Conservation (phyloP, 2,888 invertebrate species). For the Nomada ferruginata region DNA sequence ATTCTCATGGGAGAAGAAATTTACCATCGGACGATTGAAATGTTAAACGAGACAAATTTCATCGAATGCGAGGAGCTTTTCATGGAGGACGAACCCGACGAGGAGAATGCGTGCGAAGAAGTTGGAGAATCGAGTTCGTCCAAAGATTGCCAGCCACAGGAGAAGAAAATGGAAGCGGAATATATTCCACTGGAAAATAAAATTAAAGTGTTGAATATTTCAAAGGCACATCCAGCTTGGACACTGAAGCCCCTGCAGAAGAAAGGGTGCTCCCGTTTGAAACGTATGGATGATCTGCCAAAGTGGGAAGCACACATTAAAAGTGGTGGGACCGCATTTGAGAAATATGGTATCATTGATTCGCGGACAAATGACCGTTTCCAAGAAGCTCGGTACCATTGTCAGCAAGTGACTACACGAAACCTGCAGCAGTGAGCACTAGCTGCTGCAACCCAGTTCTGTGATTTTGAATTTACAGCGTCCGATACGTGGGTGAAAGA, state of each 20-base stretch:
- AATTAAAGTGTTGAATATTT: conserved; percentile 5
- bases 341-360: background rate
- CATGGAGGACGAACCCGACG: background rate
- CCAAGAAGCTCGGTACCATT: background rate
- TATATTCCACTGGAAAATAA: background rate
- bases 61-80: background rate
- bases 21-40: background rate
- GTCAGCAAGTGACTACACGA: conserved; percentile 1
- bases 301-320: background rate
- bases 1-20: conserved; percentile 15
- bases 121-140: background rate
- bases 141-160: background rate
- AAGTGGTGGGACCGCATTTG: background rate
- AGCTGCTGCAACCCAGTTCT: background rate
- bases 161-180: background rate
- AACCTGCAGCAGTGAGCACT: conserved; percentile 6
- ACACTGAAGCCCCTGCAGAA: background rate
- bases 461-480: background rate
- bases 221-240: background rate
- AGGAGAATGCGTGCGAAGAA: background rate
- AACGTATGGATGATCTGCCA: background rate
- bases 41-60: background rate
- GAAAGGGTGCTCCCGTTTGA: background rate
- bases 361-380: background rate
- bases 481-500: background rate